phyloP scores from a whole-genome alignment of 2,888 invertebrate species.

The Scaptomyza flava region DNA sequence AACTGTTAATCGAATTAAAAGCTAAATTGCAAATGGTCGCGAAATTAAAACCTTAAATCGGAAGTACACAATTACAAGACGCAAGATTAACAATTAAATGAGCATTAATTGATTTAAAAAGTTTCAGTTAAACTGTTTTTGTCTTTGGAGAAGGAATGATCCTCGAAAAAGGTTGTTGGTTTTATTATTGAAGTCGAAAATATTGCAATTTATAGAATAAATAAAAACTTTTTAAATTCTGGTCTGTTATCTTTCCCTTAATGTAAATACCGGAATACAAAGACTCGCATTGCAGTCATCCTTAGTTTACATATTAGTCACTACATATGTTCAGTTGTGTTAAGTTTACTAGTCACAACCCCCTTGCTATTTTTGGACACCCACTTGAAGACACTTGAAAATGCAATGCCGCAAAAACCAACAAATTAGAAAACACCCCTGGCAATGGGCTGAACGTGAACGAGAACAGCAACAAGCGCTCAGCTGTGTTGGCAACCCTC shows the following conservation, averaged over 20 bases:
- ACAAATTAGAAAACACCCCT: slow-evolving; percentile 59
- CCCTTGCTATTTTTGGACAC: slow-evolving; percentile 26
- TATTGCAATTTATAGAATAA: too few relatives aligned
- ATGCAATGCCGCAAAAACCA: slow-evolving; percentile 49
- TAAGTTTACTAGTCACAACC: slow-evolving; percentile 1
- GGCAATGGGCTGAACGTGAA: slow-evolving; percentile 11
- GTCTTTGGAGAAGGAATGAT: background rate
- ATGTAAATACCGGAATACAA: too few relatives aligned
- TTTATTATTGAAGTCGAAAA: too few relatives aligned
- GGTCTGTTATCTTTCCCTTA: too few relatives aligned
- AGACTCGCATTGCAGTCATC: background rate
- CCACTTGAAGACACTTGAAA: slow-evolving; percentile 42
- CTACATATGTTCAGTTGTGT: slow-evolving; percentile 16
- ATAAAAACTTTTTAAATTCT: background rate
- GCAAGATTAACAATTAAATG: background rate
- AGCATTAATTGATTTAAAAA: background rate
- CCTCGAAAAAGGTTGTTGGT: background rate
- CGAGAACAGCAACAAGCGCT: background rate
- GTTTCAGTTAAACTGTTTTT: background rate
- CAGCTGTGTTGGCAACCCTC: slow-evolving; percentile 59
- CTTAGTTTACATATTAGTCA: background rate
- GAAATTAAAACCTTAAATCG: slow-evolving; percentile 7
- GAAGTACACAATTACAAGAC: slow-evolving; percentile 8
- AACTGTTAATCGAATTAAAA: slow-evolving; percentile 23
- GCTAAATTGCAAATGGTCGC: slow-evolving; percentile 8